Percentiles rank a stretch among this genome's conserved stretches.
Evolutionary conservation across 2,888 invertebrate species (phyloP).

Genomic region (Pantelozetes paolii): DNA sequence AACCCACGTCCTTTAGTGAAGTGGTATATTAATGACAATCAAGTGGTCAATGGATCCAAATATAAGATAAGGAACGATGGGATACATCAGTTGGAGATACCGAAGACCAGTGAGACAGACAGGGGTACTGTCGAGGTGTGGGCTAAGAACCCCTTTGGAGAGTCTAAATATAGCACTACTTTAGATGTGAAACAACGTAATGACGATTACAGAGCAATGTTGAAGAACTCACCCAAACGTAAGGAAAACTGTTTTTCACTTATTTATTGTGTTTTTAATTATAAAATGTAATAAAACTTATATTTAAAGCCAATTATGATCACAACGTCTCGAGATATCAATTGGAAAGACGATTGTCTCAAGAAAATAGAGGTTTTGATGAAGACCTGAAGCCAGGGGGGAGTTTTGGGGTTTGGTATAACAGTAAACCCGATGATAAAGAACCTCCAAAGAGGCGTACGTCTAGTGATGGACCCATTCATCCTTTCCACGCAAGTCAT

Average conservation of each 20-base stretch:
- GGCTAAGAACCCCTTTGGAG: constrained; percentile 90
- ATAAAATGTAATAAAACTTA: no score
- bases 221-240: constrained; percentile 75
- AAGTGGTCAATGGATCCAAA: constrained; percentile 84
- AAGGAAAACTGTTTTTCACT: no score
- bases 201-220: constrained; percentile 83
- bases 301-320: constrained; percentile 1
- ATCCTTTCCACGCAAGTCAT: not conserved
- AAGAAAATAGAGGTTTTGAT: not conserved
- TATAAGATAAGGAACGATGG: constrained; percentile 97
- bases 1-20: constrained; percentile 93
- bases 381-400: not conserved
- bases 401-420: not conserved
- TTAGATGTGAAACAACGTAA: constrained; percentile 78
- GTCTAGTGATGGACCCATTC: not conserved
- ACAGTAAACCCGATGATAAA: not conserved
- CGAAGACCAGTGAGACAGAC: constrained; percentile 93
- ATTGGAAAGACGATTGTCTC: not conserved
- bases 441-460: not conserved
- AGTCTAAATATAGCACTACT: constrained; percentile 81
- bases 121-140: constrained; percentile 92
- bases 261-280: not conserved
- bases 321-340: not conserved
- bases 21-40: constrained; percentile 96
- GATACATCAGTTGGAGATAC: constrained; percentile 97